Evolutionary conservation across 1,140 invertebrate genomes (phyloP).

Genomic region (Lordiphosa mommai): DNA sequence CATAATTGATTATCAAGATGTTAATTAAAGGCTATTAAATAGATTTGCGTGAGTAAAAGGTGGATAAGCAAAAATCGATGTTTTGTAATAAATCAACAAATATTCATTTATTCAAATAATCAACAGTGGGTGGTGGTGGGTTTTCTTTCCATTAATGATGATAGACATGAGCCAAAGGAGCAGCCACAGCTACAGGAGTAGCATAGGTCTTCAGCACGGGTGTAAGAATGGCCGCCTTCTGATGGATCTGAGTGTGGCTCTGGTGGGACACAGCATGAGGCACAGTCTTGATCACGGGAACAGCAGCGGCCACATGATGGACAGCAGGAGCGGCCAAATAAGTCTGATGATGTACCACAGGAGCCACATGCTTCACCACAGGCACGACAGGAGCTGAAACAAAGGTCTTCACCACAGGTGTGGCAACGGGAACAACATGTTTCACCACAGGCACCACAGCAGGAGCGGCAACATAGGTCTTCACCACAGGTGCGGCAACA

Average conservation of each 20-base stretch:
- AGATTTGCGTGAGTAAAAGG: constrained; percentile 12
- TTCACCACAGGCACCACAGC: constrained; percentile 53
- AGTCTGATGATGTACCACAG: constrained; percentile 36
- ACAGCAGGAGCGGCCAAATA: constrained; percentile 62
- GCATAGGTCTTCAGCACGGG: constrained; percentile 50
- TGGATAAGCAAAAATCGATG: background rate
- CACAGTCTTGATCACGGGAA: constrained; percentile 43
- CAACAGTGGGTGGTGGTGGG: constrained; percentile 34
- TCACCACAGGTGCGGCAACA: constrained; percentile 53
- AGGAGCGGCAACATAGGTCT: constrained; percentile 32
- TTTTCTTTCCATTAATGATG: constrained; percentile 39
- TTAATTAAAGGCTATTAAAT: constrained; percentile 19
- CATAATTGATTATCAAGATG: constrained; percentile 26
- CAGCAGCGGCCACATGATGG: constrained; percentile 51
- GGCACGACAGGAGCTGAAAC: constrained; percentile 21
- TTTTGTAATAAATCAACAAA: constrained; percentile 8
- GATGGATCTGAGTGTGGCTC: constrained; percentile 78
- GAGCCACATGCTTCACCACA: constrained; percentile 28
- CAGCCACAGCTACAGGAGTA: constrained; percentile 37
- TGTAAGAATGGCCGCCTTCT: constrained; percentile 50
- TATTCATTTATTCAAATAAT: constrained; percentile 47
- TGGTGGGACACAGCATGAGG: constrained; percentile 80
- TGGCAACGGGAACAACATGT: constrained; percentile 40
- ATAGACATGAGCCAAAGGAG: constrained; percentile 52
- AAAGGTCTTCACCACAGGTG: constrained; percentile 47